Evolutionary conservation across 2,797 vertebrate species (phyloP), one percentile per base, ranked within the genome.

Genomic region (Borostomias antarcticus): DNA sequence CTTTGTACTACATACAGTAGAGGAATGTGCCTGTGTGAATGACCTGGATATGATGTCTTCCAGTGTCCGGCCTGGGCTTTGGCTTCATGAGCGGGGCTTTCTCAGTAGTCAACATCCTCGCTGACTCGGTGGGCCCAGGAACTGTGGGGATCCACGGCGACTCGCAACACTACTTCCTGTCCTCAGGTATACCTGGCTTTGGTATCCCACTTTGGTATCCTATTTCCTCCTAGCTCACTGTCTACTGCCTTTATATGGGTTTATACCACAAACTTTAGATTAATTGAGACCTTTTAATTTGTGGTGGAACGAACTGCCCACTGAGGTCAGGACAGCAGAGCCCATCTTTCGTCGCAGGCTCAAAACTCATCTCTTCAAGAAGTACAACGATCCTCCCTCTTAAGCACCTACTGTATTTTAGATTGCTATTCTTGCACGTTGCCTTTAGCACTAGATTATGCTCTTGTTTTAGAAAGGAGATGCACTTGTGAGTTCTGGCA

Each of bases 71-170:
- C 43, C 85, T 95, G 1, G 94, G 94, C 59, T 95, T 95, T 60
- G 94, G 94, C 65, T 94, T 95, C 77, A 95, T 95, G 94, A 95
- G 94, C 3, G 94, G 94, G n/a, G 91, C 94, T 0, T 95, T 95
- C 79, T 94, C 94, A 0, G 91, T 95, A 78, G 93, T 94, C 52
- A 95, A 95, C 83, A 95, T 94, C 77, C 83, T 95, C 78, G 93
- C 94, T 0, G 92, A 94, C 78, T 94, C 94, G 17, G 83, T 91
- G 56, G 94, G 94, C 0, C 94, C 94, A 0, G 94, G 94, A 19
- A 95, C 91, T 0, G 84, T 95, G 2, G 94, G 94, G 17, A 95
- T 95, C 83, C 93, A 93, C 23, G 93, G 93, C 48, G 94, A 95
- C 83, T 92, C 94, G 3, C 94, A 94, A 62, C 93, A 94, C 81